These are phyloP conservation scores for Pseudomyrmex flavicornis DNA, from an alignment of 1,140 invertebrate species.

Conservation along the genomic window DNA sequence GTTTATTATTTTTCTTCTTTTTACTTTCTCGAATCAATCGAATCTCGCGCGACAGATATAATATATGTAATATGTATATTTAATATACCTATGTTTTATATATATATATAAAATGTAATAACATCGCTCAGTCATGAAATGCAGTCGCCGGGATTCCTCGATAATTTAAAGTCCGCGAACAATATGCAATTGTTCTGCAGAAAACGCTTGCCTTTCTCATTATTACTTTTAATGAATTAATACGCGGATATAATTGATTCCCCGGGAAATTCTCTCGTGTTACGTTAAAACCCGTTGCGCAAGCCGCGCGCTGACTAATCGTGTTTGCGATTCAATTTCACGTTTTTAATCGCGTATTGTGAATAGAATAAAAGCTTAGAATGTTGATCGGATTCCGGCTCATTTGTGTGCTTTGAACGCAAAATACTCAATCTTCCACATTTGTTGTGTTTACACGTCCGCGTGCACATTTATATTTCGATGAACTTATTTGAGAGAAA, in stretches of 20 bases:
- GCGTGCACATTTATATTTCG: neutral
- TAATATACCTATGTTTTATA: too few species aligned
- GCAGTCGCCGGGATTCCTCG: conserved; percentile 18
- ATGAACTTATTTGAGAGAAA: neutral
- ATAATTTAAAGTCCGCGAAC: neutral
- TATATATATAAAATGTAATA: neutral
- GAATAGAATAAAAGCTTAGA: neutral
- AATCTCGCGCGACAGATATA: too few species aligned
- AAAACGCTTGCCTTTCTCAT: conserved; percentile 1
- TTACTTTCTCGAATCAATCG: neutral
- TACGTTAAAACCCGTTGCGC: neutral
- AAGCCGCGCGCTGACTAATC: neutral
- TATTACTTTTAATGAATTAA: conserved; percentile 31
- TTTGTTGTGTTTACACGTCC: too few species aligned
- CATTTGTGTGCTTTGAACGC: too few species aligned
- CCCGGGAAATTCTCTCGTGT: conserved; percentile 24
- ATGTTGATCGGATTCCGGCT: neutral
- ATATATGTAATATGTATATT: too few species aligned
- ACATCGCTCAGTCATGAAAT: conserved; percentile 14
- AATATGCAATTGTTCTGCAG: conserved; percentile 35
- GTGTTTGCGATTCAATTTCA: conserved; percentile 1
- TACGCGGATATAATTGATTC: conserved; percentile 33
- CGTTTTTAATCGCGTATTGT: neutral
- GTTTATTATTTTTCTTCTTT: neutral
- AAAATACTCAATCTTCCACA: too few species aligned